Percentiles rank a stretch among this genome's conserved stretches.
These are phyloP conservation scores for Cepaea hortensis DNA, from an alignment of 2,888 invertebrate species.

Conservation along the genomic window DNA sequence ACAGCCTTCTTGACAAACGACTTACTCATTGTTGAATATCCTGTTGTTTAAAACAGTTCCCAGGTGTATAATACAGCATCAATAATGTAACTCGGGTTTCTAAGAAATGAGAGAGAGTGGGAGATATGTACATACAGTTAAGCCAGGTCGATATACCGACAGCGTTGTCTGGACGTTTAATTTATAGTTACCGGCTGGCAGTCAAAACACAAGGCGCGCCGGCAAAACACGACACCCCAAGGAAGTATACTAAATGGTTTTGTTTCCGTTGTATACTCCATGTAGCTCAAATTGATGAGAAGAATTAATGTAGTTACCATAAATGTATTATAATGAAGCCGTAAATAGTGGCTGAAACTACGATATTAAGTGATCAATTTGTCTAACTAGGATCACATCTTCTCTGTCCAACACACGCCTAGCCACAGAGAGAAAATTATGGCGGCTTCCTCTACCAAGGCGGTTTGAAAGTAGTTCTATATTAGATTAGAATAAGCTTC, in stretches of 20 bases:
- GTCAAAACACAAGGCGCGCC: not conserved
- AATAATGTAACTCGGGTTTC: not conserved
- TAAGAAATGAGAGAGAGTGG: not conserved
- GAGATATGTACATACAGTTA: too few species aligned
- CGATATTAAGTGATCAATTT: not conserved
- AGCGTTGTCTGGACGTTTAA: too few species aligned
- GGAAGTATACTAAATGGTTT: not conserved
- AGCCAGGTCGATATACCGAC: too few species aligned
- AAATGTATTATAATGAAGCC: not conserved
- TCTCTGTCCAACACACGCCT: constrained; percentile 1
- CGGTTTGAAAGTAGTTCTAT: constrained; percentile 55
- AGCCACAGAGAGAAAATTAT: constrained; percentile 42
- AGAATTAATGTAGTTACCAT: not conserved
- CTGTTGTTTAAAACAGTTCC: constrained; percentile 2
- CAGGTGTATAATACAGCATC: constrained; percentile 42
- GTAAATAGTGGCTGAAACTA: not conserved
- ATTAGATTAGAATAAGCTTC: not conserved
- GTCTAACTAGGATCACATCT: constrained; percentile 28
- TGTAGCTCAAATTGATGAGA: not conserved
- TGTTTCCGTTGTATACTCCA: constrained; percentile 1
- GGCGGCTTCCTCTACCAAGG: constrained; percentile 52
- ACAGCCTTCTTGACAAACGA: constrained; percentile 51
- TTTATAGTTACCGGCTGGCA: not conserved
- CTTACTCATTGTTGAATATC: constrained; percentile 51
- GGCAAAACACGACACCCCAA: constrained; percentile 6